These are phyloP conservation scores for Ceyx erithaca DNA, from an alignment of 2,797 vertebrate species.

Conservation along the genomic window DNA sequence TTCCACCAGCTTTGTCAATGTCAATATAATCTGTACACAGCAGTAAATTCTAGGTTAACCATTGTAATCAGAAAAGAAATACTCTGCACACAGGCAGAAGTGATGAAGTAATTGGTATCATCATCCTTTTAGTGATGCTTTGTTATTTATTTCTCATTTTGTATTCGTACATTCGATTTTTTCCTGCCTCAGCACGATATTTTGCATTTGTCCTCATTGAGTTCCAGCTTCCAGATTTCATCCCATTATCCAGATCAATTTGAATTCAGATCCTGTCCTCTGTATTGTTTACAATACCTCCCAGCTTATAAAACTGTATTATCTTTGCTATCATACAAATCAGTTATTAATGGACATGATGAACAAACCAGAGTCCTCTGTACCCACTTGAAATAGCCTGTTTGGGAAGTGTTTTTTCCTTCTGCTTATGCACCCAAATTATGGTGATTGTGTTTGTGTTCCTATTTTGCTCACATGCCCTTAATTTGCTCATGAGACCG, in stretches of 20 bases:
- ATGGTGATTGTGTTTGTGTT: background rate
- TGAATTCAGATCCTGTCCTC: background rate
- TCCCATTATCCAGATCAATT: background rate
- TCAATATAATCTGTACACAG: background rate
- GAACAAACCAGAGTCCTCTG: background rate
- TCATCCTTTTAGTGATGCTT: background rate
- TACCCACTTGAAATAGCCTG: background rate
- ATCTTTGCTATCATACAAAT: background rate
- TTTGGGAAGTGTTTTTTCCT: background rate
- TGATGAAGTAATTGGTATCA: background rate
- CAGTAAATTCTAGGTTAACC: background rate
- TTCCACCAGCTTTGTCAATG: background rate
- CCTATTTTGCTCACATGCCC: background rate
- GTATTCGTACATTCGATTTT: background rate
- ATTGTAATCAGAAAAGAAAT: background rate
- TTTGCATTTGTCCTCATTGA: background rate
- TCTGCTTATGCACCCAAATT: background rate
- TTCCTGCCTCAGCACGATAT: background rate
- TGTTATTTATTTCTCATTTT: conserved; percentile 15
- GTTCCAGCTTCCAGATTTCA: background rate
- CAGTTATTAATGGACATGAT: background rate
- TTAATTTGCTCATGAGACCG: background rate
- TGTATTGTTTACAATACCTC: background rate
- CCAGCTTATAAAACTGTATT: background rate
- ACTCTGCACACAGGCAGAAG: background rate